These are phyloP conservation scores for Miltochrista miniata DNA, from an alignment of 2,888 invertebrate genomes.

Conservation along the genomic window DNA sequence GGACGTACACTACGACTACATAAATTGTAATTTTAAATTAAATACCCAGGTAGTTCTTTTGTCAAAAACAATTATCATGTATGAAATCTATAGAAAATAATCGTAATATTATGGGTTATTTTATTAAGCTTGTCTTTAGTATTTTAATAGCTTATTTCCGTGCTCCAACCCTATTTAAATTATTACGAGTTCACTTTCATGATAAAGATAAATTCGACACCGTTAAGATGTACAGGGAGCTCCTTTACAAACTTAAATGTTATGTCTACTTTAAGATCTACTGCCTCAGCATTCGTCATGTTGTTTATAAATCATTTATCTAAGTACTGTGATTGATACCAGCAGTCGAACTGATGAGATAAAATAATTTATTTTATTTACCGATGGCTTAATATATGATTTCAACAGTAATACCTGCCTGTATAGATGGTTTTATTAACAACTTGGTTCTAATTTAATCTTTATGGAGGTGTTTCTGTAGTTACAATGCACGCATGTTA, in stretches of 20 bases:
- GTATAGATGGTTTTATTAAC: constrained; percentile 11
- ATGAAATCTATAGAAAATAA: too few relatives aligned
- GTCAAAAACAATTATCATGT: too few relatives aligned
- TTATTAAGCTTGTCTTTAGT: too few relatives aligned
- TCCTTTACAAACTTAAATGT: constrained; percentile 56
- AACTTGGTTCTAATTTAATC: neutral
- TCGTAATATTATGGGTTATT: too few relatives aligned
- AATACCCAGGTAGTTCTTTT: too few relatives aligned
- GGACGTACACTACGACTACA: too few relatives aligned
- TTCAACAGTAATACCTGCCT: constrained; percentile 17
- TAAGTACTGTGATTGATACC: constrained; percentile 7
- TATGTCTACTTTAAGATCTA: constrained; percentile 48
- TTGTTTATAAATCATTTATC: constrained; percentile 52
- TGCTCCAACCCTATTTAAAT: neutral
- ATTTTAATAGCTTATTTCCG: neutral
- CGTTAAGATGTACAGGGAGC: constrained; percentile 8
- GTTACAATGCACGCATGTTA: too few relatives aligned
- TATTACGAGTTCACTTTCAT: neutral
- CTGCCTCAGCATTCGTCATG: constrained; percentile 41
- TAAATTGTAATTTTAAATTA: too few relatives aligned
- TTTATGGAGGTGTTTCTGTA: too few relatives aligned
- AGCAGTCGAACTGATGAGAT: constrained; percentile 4
- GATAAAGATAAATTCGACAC: neutral
- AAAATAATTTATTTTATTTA: constrained; percentile 15
- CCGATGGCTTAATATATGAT: constrained; percentile 26